Percentiles rank a stretch among this genome's conserved stretches.
These are phyloP conservation scores for Verasper variegatus DNA, from an alignment of 2,113 vertebrate genomes.

Conservation along the genomic window DNA sequence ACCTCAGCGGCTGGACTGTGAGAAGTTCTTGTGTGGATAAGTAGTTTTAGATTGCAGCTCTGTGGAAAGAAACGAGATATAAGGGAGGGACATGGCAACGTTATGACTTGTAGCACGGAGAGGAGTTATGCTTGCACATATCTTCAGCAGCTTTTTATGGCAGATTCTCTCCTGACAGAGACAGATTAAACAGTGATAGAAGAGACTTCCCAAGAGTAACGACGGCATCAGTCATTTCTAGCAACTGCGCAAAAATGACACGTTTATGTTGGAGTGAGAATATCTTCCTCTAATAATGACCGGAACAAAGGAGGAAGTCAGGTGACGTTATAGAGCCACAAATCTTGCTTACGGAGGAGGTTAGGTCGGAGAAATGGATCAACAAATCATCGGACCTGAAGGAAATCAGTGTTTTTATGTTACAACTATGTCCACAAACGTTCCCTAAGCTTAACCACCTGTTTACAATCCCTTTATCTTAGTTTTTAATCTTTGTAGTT, in stretches of 20 bases:
- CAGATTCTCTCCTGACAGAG: background rate
- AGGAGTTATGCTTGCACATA: background rate
- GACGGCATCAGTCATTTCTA: background rate
- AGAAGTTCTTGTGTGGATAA: slow-evolving; percentile 13
- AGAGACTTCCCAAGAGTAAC: background rate
- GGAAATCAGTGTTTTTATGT: background rate
- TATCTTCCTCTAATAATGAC: background rate
- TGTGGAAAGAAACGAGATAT: slow-evolving; percentile 13
- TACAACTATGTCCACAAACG: background rate
- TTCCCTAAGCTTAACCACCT: too few species aligned
- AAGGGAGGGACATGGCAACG: slow-evolving; percentile 13
- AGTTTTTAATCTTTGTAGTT: too few species aligned
- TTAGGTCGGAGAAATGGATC: background rate
- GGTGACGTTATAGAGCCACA: background rate
- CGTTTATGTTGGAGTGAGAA: background rate
- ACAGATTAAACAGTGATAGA: background rate
- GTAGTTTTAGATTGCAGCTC: slow-evolving; percentile 41
- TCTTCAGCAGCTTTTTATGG: background rate
- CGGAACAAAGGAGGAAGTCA: background rate
- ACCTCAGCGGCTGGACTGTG: slow-evolving; percentile 35
- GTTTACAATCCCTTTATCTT: too few species aligned
- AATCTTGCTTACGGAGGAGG: background rate
- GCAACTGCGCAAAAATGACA: background rate
- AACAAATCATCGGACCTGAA: background rate
- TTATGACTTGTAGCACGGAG: slow-evolving; percentile 1